Evolutionary conservation across 53 echinoderm and acorn worm genomes (phyloP), one percentile per base, ranked within the genome.

Genomic region (Hippasteria phrygiana): DNA sequence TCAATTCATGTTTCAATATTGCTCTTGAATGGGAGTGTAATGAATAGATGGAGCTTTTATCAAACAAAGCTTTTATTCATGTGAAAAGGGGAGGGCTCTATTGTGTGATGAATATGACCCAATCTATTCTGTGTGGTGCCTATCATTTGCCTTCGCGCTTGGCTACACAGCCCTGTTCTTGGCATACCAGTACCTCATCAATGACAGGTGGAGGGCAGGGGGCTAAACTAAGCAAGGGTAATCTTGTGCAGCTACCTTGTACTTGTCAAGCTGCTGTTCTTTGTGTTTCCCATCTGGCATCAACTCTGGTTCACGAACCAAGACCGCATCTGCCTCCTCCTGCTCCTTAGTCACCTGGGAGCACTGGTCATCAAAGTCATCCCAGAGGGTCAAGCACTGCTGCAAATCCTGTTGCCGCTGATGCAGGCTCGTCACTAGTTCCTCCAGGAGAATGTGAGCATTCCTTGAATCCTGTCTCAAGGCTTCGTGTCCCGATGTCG

Each of bases 301-400:
- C 72, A 91, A 32, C 42, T 91, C 87, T 8, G 91, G 91, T 38
- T 91, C 87, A 14, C 34, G 50, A 33, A 42, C 65, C 12, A 92
- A 31, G 54, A 55, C 26, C 5, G 46, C 92, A 32, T 83, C 89
- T 39, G 75, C 74, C 43, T 81, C 75, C 5, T 84, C 75, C 37
- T 89, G 45, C 55, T 83, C 89, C 63, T 89, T 32, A 6, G 75
- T 34, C 18, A 92, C 75, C 69, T 89, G 62, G 53, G 42, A 31
- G 31, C 65, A 83, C 63, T 89, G 73, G 26, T 83, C 84, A 75
- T 92, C 92, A 84, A 88, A 92, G 54, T 89, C 82, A 24, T 89
- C 75, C 92, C 92, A 92, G 18, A 89, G 73, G 6, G 34, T 27
- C 73, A 89, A 31, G 35, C 89, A 74, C 43, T 67, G 81, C 45